Evolutionary conservation across 2,113 vertebrate genomes (phyloP).

Genomic region (Oncorhynchus keta): DNA sequence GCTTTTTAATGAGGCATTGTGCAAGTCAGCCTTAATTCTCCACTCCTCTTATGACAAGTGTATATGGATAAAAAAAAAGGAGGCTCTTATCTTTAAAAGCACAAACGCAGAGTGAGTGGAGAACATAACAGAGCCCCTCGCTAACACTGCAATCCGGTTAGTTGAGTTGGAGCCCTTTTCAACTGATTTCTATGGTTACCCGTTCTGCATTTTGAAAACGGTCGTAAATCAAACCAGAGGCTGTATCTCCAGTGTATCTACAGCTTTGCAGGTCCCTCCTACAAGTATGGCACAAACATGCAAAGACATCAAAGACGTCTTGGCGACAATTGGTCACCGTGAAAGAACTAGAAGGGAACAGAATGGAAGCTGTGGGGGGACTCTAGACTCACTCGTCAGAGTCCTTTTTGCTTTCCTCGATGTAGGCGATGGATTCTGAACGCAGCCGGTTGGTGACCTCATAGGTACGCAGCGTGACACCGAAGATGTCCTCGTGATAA

Average conservation of each 20-base stretch:
- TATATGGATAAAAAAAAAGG: slow-evolving; percentile 38
- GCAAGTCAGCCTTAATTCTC: slow-evolving; percentile 53
- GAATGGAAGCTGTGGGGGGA: not conserved
- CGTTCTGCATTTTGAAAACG: slow-evolving; percentile 46
- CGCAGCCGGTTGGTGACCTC: slow-evolving; percentile 98
- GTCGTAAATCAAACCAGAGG: slow-evolving; percentile 35
- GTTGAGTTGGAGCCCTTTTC: slow-evolving; percentile 49
- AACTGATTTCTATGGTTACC: slow-evolving; percentile 70
- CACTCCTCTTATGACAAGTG: slow-evolving; percentile 35
- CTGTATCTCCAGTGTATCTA: slow-evolving; percentile 40
- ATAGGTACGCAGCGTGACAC: slow-evolving; percentile 94
- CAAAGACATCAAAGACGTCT: not conserved
- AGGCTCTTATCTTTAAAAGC: slow-evolving; percentile 65
- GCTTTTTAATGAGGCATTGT: slow-evolving; percentile 55
- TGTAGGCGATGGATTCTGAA: slow-evolving; percentile 97
- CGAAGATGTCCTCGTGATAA: slow-evolving; percentile 98
- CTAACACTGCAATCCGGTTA: slow-evolving; percentile 69
- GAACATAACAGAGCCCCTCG: slow-evolving; percentile 57
- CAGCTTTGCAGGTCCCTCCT: slow-evolving; percentile 37
- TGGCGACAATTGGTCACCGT: too few relatives aligned
- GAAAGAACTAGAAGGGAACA: not conserved
- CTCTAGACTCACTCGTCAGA: slow-evolving; percentile 85
- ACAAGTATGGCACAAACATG: slow-evolving; percentile 2
- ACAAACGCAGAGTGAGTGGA: slow-evolving; percentile 59
- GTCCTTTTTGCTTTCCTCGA: slow-evolving; percentile 97